These are phyloP conservation scores for Yponomeuta evonymella DNA, from an alignment of 2,888 invertebrate genomes.

Conservation along the genomic window DNA sequence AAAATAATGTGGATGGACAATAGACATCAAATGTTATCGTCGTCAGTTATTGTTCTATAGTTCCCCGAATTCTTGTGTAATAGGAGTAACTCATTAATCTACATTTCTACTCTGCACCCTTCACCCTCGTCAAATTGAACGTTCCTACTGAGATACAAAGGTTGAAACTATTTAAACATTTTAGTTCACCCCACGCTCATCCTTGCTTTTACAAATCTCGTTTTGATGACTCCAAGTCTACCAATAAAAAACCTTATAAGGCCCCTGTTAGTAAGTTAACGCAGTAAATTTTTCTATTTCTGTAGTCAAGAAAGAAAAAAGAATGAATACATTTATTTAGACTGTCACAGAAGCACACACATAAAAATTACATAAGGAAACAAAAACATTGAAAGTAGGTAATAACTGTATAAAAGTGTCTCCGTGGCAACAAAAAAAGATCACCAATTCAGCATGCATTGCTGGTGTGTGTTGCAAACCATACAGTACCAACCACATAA, in stretches of 20 bases:
- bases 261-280: no score
- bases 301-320: not conserved
- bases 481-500: no score
- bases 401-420: no score
- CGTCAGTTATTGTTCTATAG: not conserved
- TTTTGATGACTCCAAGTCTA: not conserved
- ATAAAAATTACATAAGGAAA: not conserved
- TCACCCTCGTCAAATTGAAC: slow-evolving; percentile 51
- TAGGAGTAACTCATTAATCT: slow-evolving; percentile 44
- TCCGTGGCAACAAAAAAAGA: no score
- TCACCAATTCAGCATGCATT: no score
- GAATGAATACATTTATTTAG: not conserved
- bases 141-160: slow-evolving; percentile 28
- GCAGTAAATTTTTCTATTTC: no score
- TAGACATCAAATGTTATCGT: no score
- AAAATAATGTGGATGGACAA: no score
- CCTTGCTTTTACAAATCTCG: not conserved
- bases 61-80: slow-evolving; percentile 10
- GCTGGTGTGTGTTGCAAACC: no score
- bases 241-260: no score
- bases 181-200: slow-evolving; percentile 13
- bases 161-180: slow-evolving; percentile 23
- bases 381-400: not conserved
- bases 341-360: not conserved
- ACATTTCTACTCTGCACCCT: slow-evolving; percentile 28